Conservation (phyloP, 2,113 vertebrate species). For the Bagarius yarrelli region DNA sequence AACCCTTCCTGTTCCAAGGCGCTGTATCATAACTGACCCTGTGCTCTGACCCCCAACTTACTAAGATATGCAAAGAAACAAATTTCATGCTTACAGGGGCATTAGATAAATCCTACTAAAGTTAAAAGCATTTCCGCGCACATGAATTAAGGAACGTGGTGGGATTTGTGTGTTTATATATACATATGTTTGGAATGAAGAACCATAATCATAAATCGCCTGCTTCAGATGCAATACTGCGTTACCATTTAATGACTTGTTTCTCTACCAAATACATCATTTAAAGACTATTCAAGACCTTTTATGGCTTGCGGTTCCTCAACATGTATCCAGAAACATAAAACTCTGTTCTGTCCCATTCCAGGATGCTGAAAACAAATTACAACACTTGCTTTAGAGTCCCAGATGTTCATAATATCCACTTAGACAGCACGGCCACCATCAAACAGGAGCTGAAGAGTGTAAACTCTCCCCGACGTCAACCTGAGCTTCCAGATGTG, state of each 20-base stretch:
- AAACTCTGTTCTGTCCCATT: not conserved
- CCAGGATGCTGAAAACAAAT: conserved; percentile 6
- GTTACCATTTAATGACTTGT: not conserved
- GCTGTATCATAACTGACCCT: too few species aligned
- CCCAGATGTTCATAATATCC: conserved; percentile 14
- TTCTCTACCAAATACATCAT: not conserved
- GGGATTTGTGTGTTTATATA: too few species aligned
- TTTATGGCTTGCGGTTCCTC: not conserved
- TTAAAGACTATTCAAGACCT: not conserved
- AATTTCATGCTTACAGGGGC: not conserved
- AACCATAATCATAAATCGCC: not conserved
- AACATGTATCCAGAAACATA: not conserved
- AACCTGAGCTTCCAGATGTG: conserved; percentile 76
- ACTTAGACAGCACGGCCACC: conserved; percentile 36
- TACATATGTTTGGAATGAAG: not conserved
- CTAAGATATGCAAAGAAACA: too few species aligned
- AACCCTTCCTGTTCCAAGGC: too few species aligned
- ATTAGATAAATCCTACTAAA: not conserved
- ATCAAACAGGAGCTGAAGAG: conserved; percentile 62
- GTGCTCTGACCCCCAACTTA: too few species aligned
- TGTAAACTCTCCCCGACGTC: conserved; percentile 65
- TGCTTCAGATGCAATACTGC: not conserved
- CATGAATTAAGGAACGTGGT: not conserved
- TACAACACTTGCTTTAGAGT: not conserved
- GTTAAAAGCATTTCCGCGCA: not conserved